Evolutionary conservation across 2,888 invertebrate species (phyloP).

Genomic region (Macropis europaea): DNA sequence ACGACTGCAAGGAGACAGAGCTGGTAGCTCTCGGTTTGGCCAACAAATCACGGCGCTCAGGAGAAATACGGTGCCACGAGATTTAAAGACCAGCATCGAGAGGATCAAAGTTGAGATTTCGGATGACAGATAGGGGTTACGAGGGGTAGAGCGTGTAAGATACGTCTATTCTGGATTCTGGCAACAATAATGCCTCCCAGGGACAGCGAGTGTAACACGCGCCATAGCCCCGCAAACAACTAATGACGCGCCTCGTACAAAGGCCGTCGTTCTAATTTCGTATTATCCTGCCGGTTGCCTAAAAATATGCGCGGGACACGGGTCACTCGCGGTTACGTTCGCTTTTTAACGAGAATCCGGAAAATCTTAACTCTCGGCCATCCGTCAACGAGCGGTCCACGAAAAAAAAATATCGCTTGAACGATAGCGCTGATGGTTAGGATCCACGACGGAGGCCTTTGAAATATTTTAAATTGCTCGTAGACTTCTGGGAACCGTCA

Average conservation of each 20-base stretch:
- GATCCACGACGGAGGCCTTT: not conserved
- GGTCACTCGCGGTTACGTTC: slow-evolving; percentile 24
- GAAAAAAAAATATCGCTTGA: not conserved
- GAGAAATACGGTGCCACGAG: not conserved
- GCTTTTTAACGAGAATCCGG: slow-evolving; percentile 42
- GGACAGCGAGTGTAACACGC: slow-evolving; percentile 57
- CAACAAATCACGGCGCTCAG: slow-evolving; percentile 26
- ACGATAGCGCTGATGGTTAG: not conserved
- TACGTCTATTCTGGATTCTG: slow-evolving; percentile 66
- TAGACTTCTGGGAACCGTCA: too few species aligned
- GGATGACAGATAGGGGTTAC: slow-evolving; percentile 49
- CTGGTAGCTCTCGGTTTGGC: not conserved
- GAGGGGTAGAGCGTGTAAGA: slow-evolving; percentile 32
- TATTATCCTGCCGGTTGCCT: slow-evolving; percentile 58
- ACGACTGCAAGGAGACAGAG: not conserved
- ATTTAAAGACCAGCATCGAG: slow-evolving; percentile 17
- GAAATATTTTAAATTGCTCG: too few species aligned
- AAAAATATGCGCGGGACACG: slow-evolving; percentile 50
- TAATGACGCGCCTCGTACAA: slow-evolving; percentile 64
- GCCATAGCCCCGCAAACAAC: slow-evolving; percentile 47
- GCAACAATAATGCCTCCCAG: slow-evolving; percentile 66
- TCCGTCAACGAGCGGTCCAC: not conserved
- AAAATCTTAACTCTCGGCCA: not conserved
- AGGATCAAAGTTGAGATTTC: slow-evolving; percentile 49
- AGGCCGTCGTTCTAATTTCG: slow-evolving; percentile 64